Evolutionary conservation across 2,797 vertebrate species (phyloP).

Genomic region (Varecia variegata): DNA sequence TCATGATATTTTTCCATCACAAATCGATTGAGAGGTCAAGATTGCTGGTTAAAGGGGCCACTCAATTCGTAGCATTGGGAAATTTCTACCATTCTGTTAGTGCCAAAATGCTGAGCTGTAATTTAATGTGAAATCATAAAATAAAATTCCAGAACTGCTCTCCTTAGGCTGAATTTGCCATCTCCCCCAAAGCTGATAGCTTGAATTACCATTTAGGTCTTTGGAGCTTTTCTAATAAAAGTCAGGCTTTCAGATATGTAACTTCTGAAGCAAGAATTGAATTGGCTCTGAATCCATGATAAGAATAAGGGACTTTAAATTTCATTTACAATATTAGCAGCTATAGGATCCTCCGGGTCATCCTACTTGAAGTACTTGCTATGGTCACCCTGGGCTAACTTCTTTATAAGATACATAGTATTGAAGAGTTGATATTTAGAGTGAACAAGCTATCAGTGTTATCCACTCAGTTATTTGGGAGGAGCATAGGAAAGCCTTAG

Average conservation of each 20-base stretch:
- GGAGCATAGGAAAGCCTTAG: neutral
- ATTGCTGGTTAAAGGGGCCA: neutral
- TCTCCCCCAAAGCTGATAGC: neutral
- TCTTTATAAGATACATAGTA: neutral
- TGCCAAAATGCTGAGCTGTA: neutral
- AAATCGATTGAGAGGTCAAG: neutral
- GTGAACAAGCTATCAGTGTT: neutral
- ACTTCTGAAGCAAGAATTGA: slow-evolving; percentile 6
- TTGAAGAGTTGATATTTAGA: neutral
- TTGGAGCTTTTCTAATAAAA: neutral
- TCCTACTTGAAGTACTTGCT: neutral
- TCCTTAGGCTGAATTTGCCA: neutral
- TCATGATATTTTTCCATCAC: neutral
- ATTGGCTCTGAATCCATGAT: neutral
- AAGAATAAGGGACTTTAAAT: neutral
- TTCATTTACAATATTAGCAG: neutral
- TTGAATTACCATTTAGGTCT: neutral
- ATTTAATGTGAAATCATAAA: slow-evolving; percentile 16
- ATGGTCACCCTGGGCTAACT: neutral
- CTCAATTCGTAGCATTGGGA: neutral
- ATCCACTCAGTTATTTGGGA: neutral
- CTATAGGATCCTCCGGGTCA: neutral
- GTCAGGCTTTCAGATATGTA: neutral
- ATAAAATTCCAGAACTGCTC: neutral
- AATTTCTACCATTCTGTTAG: neutral